Conservation (phyloP, 35 echinoderm and acorn worm species). For the Strongylocentrotus purpuratus region DNA sequence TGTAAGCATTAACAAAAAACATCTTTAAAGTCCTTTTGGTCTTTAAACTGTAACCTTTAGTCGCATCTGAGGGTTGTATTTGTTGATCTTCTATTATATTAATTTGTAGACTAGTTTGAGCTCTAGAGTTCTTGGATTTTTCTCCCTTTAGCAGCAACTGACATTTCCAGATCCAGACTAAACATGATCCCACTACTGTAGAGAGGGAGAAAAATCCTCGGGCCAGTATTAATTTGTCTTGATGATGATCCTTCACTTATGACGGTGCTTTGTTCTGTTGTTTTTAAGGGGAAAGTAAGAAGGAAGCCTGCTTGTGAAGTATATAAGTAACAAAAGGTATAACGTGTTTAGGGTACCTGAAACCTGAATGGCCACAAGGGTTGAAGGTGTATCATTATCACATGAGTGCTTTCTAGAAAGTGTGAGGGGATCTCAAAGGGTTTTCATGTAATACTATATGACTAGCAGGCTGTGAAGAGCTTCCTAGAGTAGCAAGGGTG, state of each 20-base stretch:
- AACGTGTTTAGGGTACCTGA: background rate
- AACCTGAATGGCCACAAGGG: background rate
- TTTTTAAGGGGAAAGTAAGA: background rate
- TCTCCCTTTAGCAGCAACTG: too few relatives aligned
- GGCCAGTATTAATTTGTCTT: background rate
- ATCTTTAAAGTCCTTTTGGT: too few relatives aligned
- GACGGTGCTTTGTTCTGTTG: background rate
- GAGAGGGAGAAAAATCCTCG: background rate
- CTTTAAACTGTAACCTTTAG: too few relatives aligned
- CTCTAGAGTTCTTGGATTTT: too few relatives aligned
- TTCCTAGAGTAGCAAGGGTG: background rate
- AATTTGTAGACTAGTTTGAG: too few relatives aligned
- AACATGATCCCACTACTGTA: too few relatives aligned
- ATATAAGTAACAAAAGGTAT: background rate
- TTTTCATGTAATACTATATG: background rate
- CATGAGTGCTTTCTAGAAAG: constrained; percentile 1
- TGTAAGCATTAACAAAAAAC: too few relatives aligned
- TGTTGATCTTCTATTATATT: too few relatives aligned
- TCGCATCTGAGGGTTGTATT: too few relatives aligned
- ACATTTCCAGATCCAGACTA: too few relatives aligned
- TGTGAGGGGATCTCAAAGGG: background rate
- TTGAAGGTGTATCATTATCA: background rate
- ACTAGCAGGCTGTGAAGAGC: background rate
- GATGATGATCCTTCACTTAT: background rate
- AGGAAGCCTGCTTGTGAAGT: background rate